Evolutionary conservation across 2,888 invertebrate genomes (phyloP).

Genomic region (Flabesymbios commensalis): DNA sequence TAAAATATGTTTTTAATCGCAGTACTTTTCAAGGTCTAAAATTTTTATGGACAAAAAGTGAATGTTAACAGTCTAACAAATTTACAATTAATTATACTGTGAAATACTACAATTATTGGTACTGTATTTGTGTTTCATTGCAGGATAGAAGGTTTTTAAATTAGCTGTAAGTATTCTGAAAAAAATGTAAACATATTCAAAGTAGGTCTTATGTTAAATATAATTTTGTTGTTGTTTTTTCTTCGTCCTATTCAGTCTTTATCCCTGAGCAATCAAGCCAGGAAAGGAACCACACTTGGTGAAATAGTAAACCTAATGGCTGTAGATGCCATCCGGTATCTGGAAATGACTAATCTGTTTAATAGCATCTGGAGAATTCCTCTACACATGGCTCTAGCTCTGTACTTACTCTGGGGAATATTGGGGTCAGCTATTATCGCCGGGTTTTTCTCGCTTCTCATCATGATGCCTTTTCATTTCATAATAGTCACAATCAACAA

Average conservation of each 20-base stretch:
- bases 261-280: slow-evolving; percentile 52
- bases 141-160: too few relatives aligned
- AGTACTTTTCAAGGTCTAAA: too few relatives aligned
- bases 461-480: slow-evolving; percentile 70
- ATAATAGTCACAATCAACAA: slow-evolving; percentile 43
- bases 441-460: slow-evolving; percentile 86
- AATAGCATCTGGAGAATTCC: slow-evolving; percentile 41
- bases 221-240: too few relatives aligned
- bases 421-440: slow-evolving; percentile 80
- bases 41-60: too few relatives aligned
- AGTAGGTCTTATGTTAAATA: too few relatives aligned
- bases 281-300: slow-evolving; percentile 59
- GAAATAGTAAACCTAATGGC: slow-evolving; percentile 64
- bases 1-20: too few relatives aligned
- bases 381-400: slow-evolving; percentile 44
- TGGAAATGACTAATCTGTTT: slow-evolving; percentile 36
- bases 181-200: too few relatives aligned
- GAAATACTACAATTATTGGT: too few relatives aligned
- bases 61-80: too few relatives aligned
- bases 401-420: slow-evolving; percentile 60
- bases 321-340: slow-evolving; percentile 63
- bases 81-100: too few relatives aligned
- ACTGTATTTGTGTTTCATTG: too few relatives aligned
- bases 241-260: slow-evolving; percentile 60
- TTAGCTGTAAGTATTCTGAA: too few relatives aligned